Base-by-base conservation (phyloP, 2,113 vertebrate species). In the Vicugna pacos region DNA sequence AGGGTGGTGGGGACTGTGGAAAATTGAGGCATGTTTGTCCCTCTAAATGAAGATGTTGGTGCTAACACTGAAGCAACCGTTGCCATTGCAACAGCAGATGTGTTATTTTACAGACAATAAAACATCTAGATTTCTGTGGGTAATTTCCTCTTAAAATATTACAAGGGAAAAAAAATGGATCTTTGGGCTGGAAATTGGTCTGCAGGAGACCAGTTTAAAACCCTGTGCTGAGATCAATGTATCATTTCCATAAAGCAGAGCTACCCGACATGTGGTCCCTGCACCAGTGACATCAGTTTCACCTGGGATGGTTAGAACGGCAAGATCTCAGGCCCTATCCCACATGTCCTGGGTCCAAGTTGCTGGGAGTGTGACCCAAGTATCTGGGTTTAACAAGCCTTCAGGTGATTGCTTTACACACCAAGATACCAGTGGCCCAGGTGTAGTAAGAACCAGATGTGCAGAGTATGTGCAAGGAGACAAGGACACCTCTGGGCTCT, bases 71-170 rank as follows among this genome's bases (percentile, higher is more conserved):
- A 85, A 16, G 20, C n/a, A 86, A n/a, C 20, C 19, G 20, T 11
- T 60, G 13, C 38, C 60, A 92, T 0, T 46, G 28, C 22, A 84
- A 50, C 30, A 30, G 42, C 19, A 76, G 38, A 22, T 70, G 2
- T 72, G 89, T 84, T 77, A 38, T 50, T 95, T 96, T 87, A 92
- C 7, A 60, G 10, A 84, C 77, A 58, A 90, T 26, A 93, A 86
- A 69, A 89, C 19, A 58, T 58, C 22, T 88, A 91, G 20, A 24
- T 72, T 42, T 56, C 52, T 87, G 8, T 35, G 50, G 80, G 32
- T 83, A 35, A 67, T 69, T 94, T 87, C 7, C 14, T 35, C 60
- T 94, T 90, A 91, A 91, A 91, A 46, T 64, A 58, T 69, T 58
- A 48, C 15, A n/a, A 89, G 17, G 17, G 73, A 15, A 82, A 28